Evolutionary conservation across 2,888 invertebrate species (phyloP).

Genomic region (Geophilus truncorum): DNA sequence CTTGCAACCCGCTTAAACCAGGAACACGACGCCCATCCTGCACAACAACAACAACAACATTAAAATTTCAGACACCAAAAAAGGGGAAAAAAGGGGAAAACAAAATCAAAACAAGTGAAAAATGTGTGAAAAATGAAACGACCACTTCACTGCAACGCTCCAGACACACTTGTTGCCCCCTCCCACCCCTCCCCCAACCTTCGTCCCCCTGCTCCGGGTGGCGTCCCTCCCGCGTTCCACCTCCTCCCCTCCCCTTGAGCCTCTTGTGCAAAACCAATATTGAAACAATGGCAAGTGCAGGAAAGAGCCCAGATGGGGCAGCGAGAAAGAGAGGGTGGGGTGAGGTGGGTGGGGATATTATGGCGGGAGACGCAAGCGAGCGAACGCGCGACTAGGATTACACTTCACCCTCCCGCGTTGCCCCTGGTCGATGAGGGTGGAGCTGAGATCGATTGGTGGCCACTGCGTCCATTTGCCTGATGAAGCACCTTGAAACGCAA

Average conservation of each 20-base stretch:
- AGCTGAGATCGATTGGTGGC: not conserved
- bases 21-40: constrained; percentile 87
- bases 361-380: constrained; percentile 8
- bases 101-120: not conserved
- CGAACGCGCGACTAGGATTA: not conserved
- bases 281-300: constrained; percentile 26
- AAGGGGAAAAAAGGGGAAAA: not conserved
- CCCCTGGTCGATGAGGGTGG: not conserved
- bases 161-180: not conserved
- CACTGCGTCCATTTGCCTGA: not conserved
- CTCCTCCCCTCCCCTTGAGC: not conserved
- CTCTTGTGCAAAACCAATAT: constrained; percentile 23
- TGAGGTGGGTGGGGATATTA: not conserved
- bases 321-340: not conserved
- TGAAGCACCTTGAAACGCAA: not conserved
- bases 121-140: not conserved
- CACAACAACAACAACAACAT: constrained; percentile 39
- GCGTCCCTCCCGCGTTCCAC: not conserved
- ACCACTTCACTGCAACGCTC: not conserved
- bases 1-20: constrained; percentile 90
- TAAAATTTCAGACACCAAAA: not conserved
- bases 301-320: constrained; percentile 8
- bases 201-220: not conserved
- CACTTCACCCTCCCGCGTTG: not conserved
- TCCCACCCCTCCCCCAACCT: not conserved